A percentile compares a stretch with the other conserved stretches of the same genome.
Evolutionary conservation across 2,888 invertebrate genomes (phyloP).

Genomic region (Meliscaeva auricollis): DNA sequence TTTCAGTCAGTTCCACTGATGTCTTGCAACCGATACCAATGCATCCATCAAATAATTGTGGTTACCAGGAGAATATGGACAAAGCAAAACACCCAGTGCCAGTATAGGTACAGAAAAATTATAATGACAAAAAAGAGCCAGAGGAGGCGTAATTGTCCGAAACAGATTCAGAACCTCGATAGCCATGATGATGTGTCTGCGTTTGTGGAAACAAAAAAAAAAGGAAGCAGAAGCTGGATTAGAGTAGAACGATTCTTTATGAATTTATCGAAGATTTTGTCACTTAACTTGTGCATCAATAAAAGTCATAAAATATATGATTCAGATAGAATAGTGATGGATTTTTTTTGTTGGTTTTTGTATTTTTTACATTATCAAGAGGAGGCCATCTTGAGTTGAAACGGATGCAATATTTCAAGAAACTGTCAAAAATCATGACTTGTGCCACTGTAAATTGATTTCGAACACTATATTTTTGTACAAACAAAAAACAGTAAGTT

Average conservation of each 20-base stretch:
- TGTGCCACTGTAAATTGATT: slow-evolving; percentile 18
- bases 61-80: slow-evolving; percentile 59
- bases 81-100: slow-evolving; percentile 56
- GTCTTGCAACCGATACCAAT: slow-evolving; percentile 50
- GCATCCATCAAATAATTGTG: slow-evolving; percentile 69
- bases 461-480: neutral
- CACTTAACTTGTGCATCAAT: slow-evolving; percentile 68
- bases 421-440: slow-evolving; percentile 28
- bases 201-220: slow-evolving; percentile 1
- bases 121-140: slow-evolving; percentile 18
- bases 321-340: slow-evolving; percentile 31
- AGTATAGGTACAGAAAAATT: slow-evolving; percentile 24
- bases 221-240: neutral
- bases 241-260: slow-evolving; percentile 60
- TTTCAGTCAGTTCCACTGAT: slow-evolving; percentile 53
- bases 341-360: neutral
- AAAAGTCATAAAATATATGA: slow-evolving; percentile 64
- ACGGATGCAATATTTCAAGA: slow-evolving; percentile 49
- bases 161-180: slow-evolving; percentile 47
- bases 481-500: slow-evolving; percentile 12
- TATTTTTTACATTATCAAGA: slow-evolving; percentile 45
- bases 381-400: slow-evolving; percentile 23
- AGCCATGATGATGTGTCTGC: slow-evolving; percentile 23
- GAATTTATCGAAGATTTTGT: slow-evolving; percentile 72
- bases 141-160: slow-evolving; percentile 69